phyloP scores from a whole-genome alignment of 2,113 vertebrate species.

The Gobiocypris rarus region DNA sequence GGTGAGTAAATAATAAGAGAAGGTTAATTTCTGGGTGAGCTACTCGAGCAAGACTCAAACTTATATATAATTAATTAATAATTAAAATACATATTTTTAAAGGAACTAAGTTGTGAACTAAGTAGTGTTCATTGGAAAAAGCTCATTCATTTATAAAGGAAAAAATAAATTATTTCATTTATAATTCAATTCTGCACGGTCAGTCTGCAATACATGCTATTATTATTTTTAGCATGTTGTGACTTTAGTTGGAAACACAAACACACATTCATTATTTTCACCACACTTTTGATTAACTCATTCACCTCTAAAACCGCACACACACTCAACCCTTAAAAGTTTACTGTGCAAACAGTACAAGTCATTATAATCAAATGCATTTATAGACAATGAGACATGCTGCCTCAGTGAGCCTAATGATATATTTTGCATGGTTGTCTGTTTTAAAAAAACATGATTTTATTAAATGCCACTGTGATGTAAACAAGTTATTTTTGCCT shows the following conservation, averaged over 20 bases:
- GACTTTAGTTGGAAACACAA: not conserved
- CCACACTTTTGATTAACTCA: constrained; percentile 9
- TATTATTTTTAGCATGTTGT: not conserved
- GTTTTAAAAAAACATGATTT: constrained; percentile 8
- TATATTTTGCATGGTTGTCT: constrained; percentile 13
- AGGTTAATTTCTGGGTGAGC: not conserved
- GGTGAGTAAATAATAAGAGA: too few species aligned
- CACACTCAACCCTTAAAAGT: not conserved
- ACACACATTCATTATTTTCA: constrained; percentile 27
- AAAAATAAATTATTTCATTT: not conserved
- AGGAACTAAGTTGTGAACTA: too few species aligned
- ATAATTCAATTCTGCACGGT: not conserved
- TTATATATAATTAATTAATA: not conserved
- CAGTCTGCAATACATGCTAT: not conserved
- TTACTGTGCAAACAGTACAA: not conserved
- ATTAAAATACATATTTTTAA: not conserved
- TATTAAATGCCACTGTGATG: constrained; percentile 28
- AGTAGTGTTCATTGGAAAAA: not conserved
- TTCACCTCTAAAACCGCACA: constrained; percentile 10
- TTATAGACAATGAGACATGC: constrained; percentile 7
- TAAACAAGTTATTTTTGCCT: constrained; percentile 31
- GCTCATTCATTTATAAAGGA: too few species aligned
- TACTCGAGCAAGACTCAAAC: not conserved
- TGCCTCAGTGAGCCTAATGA: not conserved
- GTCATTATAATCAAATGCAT: constrained; percentile 24